Evolutionary conservation across 2,797 vertebrate genomes (phyloP), one percentile per base, ranked within the genome.

Genomic region (Dendrocincla tyrannina): DNA sequence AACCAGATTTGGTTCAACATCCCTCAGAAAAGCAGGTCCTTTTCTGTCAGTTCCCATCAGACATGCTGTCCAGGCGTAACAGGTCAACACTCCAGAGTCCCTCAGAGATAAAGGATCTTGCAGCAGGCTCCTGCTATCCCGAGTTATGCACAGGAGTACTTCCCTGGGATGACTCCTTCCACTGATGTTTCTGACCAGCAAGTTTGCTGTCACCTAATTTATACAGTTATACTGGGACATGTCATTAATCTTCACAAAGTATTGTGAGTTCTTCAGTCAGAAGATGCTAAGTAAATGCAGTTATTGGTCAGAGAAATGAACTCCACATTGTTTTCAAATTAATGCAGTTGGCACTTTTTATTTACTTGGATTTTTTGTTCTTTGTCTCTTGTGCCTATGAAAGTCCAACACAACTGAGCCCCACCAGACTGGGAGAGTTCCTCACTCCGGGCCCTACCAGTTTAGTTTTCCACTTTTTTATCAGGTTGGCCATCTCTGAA

Each of bases 291-390:
- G 24, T 49, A 89, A 91, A 87, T 44, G 50, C 42, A 70, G 60
- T 70, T 74, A 56, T 32, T 70, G 49, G n/a, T 79, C 68, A 67
- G 39, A 93, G 78, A 75, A 88, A 85, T 74, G 9, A 89, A 88
- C 35, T 68, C 44, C 32, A 56, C 28, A 8, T 66, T 81, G 42
- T 82, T 93, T 87, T 76, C 58, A 84, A 92, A 79, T 85, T 52
- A 88, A 92, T 64, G 27, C 11, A 30, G 37, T 50, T 35, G 25
- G 15, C 47, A 68, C 15, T 13, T 91, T 58, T 60, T 69, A 23
- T 93, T 85, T 91, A 42, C 42, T 58, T 32, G 9, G 15, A 72
- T n/a, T 84, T 91, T 77, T 67, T 56, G 24, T n/a, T 85, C 25
- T 88, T 91, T 93, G 25, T 83, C 62, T 94, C 44, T 52, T 1